Conservation (phyloP, 1,140 invertebrate genomes). For the Drosophila chauvacae region DNA sequence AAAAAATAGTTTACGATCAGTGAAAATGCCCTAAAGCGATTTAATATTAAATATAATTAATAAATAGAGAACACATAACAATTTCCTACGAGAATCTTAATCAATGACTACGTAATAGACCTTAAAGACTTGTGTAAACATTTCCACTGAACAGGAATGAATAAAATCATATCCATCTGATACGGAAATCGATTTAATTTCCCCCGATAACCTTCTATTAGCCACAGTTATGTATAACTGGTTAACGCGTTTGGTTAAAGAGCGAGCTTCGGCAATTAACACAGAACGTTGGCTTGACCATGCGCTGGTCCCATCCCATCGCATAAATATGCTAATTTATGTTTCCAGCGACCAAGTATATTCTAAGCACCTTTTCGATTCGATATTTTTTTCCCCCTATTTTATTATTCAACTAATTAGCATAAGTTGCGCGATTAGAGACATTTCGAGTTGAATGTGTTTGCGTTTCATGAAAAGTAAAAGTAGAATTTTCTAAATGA, state of each 20-base stretch:
- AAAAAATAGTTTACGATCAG: too few relatives aligned
- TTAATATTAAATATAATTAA: neutral
- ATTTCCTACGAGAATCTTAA: neutral
- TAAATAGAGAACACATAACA: neutral
- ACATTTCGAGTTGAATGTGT: constrained; percentile 11
- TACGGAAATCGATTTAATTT: constrained; percentile 30
- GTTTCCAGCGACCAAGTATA: constrained; percentile 13
- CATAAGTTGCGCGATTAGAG: constrained; percentile 26
- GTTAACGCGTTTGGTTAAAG: constrained; percentile 17
- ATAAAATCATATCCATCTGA: constrained; percentile 10
- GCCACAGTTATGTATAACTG: constrained; percentile 24
- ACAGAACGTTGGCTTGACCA: constrained; percentile 22
- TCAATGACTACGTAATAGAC: neutral
- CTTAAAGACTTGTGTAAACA: neutral
- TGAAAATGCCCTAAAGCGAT: too few relatives aligned
- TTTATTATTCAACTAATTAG: constrained; percentile 38
- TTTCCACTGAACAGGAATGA: constrained; percentile 8
- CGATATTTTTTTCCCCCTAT: neutral
- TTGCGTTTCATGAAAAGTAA: constrained; percentile 19
- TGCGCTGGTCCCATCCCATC: constrained; percentile 4
- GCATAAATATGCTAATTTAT: constrained; percentile 44
- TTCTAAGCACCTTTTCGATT: constrained; percentile 12
- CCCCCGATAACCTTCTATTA: constrained; percentile 17
- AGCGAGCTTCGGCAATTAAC: constrained; percentile 21
- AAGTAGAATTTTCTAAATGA: constrained; percentile 19